Evolutionary conservation across 1,140 invertebrate species (phyloP).

Genomic region (Penaeus vannamei): DNA sequence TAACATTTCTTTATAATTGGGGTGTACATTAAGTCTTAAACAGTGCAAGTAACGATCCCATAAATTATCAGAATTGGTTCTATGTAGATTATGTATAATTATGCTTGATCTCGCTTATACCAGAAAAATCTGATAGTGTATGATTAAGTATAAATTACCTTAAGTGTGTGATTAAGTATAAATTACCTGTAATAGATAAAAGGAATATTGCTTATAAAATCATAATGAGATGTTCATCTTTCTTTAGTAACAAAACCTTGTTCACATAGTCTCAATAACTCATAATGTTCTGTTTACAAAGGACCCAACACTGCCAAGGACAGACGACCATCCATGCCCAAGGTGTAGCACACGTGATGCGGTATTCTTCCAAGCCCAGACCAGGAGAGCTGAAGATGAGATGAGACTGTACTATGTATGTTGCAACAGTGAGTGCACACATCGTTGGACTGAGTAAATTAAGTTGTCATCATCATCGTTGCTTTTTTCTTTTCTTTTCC

Average conservation of each 20-base stretch:
- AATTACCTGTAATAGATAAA: too few species aligned
- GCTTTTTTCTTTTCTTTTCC: too few species aligned
- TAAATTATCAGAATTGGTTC: too few species aligned
- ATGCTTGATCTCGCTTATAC: too few species aligned
- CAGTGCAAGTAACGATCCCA: too few species aligned
- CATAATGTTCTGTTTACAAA: constrained; percentile 75
- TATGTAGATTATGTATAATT: too few species aligned
- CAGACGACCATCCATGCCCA: constrained; percentile 98
- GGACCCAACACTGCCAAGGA: constrained; percentile 97
- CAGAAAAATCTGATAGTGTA: too few species aligned
- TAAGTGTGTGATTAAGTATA: neutral
- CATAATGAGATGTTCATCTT: neutral
- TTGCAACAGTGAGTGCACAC: constrained; percentile 91
- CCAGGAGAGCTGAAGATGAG: constrained; percentile 95
- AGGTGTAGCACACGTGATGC: constrained; percentile 94
- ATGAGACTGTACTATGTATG: constrained; percentile 99
- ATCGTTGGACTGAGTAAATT: constrained; percentile 96
- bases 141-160: neutral
- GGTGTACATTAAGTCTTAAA: too few species aligned
- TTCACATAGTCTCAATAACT: too few species aligned
- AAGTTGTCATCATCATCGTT: too few species aligned
- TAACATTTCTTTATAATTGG: too few species aligned
- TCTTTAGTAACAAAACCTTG: neutral
- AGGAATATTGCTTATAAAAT: neutral
- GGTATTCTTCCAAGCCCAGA: constrained; percentile 96